Percentiles rank a stretch among this genome's conserved stretches.
These are phyloP conservation scores for Hymenopus coronatus DNA, from an alignment of 2,888 invertebrate genomes.

Conservation along the genomic window DNA sequence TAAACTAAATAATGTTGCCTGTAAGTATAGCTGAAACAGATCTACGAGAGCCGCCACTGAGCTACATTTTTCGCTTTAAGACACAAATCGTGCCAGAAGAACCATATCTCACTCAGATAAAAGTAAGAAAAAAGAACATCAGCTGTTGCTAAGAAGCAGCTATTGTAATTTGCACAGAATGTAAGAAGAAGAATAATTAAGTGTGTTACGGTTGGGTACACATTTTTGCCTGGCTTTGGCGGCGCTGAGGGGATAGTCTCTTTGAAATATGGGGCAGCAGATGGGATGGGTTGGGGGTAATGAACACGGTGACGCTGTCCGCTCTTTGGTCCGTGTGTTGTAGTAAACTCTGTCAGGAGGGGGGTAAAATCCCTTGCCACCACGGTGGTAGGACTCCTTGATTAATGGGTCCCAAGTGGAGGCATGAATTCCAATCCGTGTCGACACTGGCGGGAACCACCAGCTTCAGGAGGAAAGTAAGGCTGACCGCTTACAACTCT, in stretches of 20 bases:
- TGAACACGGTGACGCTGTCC: constrained; percentile 1
- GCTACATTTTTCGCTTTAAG: too few relatives aligned
- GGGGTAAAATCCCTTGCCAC: not conserved
- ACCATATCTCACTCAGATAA: too few relatives aligned
- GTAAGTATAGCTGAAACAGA: too few relatives aligned
- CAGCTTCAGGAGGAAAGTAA: not conserved
- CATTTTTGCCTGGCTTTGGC: not conserved
- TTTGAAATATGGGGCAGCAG: constrained; percentile 8
- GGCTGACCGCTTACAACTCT: not conserved
- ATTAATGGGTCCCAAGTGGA: constrained; percentile 30
- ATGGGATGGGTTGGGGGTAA: not conserved
- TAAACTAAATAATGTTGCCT: too few relatives aligned
- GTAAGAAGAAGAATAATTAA: not conserved
- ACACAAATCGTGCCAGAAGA: too few relatives aligned
- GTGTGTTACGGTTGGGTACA: not conserved
- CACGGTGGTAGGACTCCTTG: constrained; percentile 33
- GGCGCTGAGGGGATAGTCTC: not conserved
- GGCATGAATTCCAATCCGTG: constrained; percentile 31
- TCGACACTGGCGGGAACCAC: constrained; percentile 26
- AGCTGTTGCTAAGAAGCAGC: too few relatives aligned
- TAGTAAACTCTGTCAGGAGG: not conserved
- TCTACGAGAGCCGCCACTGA: too few relatives aligned
- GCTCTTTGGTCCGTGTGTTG: not conserved
- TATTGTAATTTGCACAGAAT: too few relatives aligned
- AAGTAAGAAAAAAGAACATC: too few relatives aligned